A percentile compares a stretch with the other conserved stretches of the same genome.
These are phyloP conservation scores for Ptychochromis oligacanthus DNA, from an alignment of 2,113 vertebrate species.

Conservation along the genomic window DNA sequence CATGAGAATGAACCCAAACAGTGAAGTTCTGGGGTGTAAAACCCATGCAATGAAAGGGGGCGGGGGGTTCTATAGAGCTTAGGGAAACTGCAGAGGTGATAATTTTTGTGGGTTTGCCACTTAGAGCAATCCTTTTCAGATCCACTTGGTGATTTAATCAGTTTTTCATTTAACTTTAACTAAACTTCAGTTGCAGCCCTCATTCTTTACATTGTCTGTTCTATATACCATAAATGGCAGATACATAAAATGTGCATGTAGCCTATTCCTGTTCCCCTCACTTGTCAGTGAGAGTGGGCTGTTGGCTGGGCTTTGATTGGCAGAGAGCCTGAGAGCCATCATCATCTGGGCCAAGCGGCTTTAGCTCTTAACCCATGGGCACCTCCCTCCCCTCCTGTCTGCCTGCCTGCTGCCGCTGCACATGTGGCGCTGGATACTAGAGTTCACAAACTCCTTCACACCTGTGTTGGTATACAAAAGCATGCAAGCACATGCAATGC, in stretches of 20 bases:
- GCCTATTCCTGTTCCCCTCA: background rate
- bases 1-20: background rate
- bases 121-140: background rate
- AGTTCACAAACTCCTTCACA: conserved; percentile 27
- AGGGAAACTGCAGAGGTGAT: background rate
- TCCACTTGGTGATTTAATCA: background rate
- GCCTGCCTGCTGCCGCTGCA: conserved; percentile 31
- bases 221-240: background rate
- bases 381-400: conserved; percentile 23
- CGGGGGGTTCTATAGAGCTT: background rate
- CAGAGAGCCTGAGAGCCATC: conserved; percentile 73
- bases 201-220: background rate
- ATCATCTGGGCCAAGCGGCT: conserved; percentile 81
- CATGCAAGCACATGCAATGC: background rate
- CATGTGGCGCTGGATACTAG: conserved; percentile 29
- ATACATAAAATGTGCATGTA: conserved; percentile 25
- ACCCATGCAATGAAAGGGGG: background rate
- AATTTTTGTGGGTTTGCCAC: background rate
- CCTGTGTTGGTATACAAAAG: conserved; percentile 1
- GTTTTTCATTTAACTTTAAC: background rate
- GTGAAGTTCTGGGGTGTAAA: background rate
- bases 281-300: conserved; percentile 61
- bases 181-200: background rate
- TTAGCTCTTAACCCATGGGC: conserved; percentile 76
- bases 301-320: conserved; percentile 72